Base-by-base conservation (phyloP, 2,888 invertebrate species). In the Leptopilina drosophilae region DNA sequence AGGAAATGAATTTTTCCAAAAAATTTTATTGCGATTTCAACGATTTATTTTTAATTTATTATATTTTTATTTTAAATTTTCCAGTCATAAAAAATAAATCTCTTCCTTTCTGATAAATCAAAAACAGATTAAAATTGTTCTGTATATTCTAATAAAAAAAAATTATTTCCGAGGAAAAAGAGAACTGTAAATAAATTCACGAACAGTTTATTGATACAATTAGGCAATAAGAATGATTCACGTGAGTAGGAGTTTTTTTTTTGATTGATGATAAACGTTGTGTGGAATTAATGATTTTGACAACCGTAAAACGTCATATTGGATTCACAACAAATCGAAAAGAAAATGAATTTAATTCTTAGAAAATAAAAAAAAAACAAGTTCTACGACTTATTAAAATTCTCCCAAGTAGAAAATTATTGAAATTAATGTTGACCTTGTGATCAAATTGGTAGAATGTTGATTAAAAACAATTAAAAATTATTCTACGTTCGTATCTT, bases 391-490 rank as follows among this genome's bases (percentile, higher is more conserved):
- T 33, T 53, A 33, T 40, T 73, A 26, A 53, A 73, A 56, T 33
- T 73, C 56, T 56, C 62, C 62, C 53, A 53, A 26, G 33, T 73
- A 56, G 14, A 73, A 73, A 73, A 56, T 56, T 53, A 26, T 33
- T 73, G 2, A 73, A 26, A 33, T 11, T 14, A 56, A 73, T 56
- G 33, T 73, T 33, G 56, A 14, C 73, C 73, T 56, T 73, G 73
- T 40, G 33, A 33, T 33, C 56, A 56, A 14, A 14, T 56, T 56
- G 26, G 20, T 33, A 26, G 53, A 53, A 53, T 73, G 12, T 11
- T 53, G 56, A 56, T 56, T 73, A 56, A 33, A 73, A 56, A 73
- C n/a, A 73, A 73, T 73, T 73, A 73, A 8, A 73, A 73, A 56
- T 73, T 33, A 73, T 73, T n/a, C 8, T 5, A 53, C 53, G 0